A percentile compares a stretch with the other conserved stretches of the same genome.
These are phyloP conservation scores for Hoplias malabaricus DNA, from an alignment of 2,113 vertebrate species.

Conservation along the genomic window DNA sequence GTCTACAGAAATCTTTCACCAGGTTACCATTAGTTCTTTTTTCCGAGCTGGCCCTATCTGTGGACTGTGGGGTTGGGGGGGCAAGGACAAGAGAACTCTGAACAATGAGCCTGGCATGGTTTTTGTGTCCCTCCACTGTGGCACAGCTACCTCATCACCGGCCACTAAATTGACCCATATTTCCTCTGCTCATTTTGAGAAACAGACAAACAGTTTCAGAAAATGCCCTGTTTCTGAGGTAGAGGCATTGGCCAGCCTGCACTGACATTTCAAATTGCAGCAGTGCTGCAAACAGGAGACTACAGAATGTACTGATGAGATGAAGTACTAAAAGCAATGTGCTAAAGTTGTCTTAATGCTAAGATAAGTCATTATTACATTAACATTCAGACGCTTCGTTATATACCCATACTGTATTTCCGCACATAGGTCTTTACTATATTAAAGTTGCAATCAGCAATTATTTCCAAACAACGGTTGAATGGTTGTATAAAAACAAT, in stretches of 20 bases:
- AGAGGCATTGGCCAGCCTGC: not conserved
- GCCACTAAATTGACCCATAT: not conserved
- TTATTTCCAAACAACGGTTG: not conserved
- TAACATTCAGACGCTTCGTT: not conserved
- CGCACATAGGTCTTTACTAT: not conserved
- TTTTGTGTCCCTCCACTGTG: not conserved
- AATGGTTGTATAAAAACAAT: not conserved
- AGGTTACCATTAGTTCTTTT: conserved; percentile 25
- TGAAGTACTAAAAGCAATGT: too few relatives aligned
- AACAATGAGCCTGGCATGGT: conserved; percentile 22
- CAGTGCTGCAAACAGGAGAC: not conserved
- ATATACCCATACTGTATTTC: not conserved
- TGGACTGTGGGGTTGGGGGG: not conserved
- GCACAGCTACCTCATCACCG: not conserved
- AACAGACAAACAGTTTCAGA: conserved; percentile 5
- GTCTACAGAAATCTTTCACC: conserved; percentile 45
- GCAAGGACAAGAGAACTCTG: conserved; percentile 14
- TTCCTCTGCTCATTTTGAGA: not conserved
- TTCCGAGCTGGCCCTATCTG: not conserved
- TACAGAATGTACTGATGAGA: not conserved
- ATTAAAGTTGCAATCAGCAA: not conserved
- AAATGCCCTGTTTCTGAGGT: not conserved
- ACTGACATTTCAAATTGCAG: too few relatives aligned
- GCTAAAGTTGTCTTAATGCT: too few relatives aligned
- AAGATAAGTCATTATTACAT: too few relatives aligned